A percentile compares a stretch with the other conserved stretches of the same genome.
Evolutionary conservation across 2,888 invertebrate species (phyloP).

Genomic region (Helobdella robusta): DNA sequence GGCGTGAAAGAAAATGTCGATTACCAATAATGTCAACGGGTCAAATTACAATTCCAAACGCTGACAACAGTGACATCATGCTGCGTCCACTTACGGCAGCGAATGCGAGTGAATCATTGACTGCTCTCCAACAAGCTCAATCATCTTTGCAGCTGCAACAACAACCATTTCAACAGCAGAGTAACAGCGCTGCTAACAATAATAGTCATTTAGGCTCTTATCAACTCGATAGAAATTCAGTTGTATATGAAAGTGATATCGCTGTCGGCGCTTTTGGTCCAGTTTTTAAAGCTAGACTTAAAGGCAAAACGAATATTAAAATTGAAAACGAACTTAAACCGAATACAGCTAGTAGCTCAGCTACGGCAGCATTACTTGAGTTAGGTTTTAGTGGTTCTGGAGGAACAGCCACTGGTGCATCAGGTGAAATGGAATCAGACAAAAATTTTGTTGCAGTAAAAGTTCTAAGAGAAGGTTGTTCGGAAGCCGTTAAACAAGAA

Average conservation of each 20-base stretch:
- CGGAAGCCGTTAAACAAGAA: slow-evolving; percentile 78
- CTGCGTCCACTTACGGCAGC: no score
- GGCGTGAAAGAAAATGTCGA: no score
- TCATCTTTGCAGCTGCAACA: no score
- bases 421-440: neutral
- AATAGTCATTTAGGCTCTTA: neutral
- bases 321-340: neutral
- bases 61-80: no score
- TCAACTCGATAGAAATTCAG: slow-evolving; percentile 15
- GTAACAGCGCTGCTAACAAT: neutral
- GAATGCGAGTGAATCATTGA: no score
- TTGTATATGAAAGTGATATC: slow-evolving; percentile 17
- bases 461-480: slow-evolving; percentile 83
- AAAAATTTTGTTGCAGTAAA: slow-evolving; percentile 68
- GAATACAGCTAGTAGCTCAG: neutral
- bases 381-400: no score
- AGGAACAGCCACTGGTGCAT: neutral
- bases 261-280: slow-evolving; percentile 22
- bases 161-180: no score
- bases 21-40: no score
- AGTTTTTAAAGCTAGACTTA: slow-evolving; percentile 20
- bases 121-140: no score
- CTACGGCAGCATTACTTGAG: no score
- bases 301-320: no score
- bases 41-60: no score